phyloP scores from a whole-genome alignment of 2,888 invertebrate genomes.

The Lamellibrachia satsuma region DNA sequence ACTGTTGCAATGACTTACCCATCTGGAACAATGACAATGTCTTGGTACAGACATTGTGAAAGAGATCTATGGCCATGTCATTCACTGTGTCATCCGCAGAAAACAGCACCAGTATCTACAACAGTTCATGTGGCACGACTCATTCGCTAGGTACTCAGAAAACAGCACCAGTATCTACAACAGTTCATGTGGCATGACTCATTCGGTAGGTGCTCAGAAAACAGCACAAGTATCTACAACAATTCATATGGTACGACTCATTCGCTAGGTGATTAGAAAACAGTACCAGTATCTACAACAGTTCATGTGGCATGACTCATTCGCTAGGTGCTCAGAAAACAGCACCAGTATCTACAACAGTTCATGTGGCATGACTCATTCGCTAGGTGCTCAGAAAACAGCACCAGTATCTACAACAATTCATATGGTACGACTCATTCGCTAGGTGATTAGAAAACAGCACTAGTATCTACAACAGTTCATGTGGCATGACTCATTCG shows the following conservation, averaged over 20 bases:
- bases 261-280: no score
- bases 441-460: no score
- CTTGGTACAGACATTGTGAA: slow-evolving; percentile 57
- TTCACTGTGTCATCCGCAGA: slow-evolving; percentile 53
- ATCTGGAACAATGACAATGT: slow-evolving; percentile 52
- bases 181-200: no score
- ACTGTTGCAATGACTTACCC: slow-evolving; percentile 41
- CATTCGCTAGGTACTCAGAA: not conserved
- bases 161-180: not conserved
- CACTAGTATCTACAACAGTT: not conserved
- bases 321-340: no score
- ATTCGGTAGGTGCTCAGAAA: not conserved
- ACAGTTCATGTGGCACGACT: slow-evolving; percentile 27
- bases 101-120: slow-evolving; percentile 64
- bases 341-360: not conserved
- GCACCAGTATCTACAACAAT: not conserved
- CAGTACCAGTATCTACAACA: not conserved
- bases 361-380: not conserved
- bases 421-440: not conserved
- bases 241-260: no score
- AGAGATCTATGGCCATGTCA: slow-evolving; percentile 64
- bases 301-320: not conserved
- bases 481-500: not conserved
- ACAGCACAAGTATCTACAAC: not conserved
- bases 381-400: no score